Evolutionary conservation across 2,113 vertebrate genomes (phyloP), one percentile per base, ranked within the genome.

Genomic region (Piaya cayana): DNA sequence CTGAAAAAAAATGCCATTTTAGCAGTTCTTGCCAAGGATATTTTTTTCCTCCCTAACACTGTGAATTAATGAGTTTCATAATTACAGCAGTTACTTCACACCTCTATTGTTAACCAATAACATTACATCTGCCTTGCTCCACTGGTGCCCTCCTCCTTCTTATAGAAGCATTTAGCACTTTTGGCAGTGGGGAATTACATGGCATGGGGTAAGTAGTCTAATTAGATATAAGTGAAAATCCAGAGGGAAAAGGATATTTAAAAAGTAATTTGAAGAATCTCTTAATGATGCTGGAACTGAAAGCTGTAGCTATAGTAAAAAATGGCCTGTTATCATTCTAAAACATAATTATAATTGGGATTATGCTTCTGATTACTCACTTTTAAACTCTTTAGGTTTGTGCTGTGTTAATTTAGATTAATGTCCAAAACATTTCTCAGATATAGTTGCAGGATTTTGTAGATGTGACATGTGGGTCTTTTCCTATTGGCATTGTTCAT

Each of bases 41-140:
- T 92, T 93, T 91, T 82, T 91, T 71, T 49, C 27, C 11, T 29
- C n/a, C 53, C 62, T 67, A 86, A 96, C 95, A 97, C 92, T 91
- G 89, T 85, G 80, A 97, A 97, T 98, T 98, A 98, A 98, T 98
- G 98, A 98, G 98, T 97, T 96, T 96, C 93, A 91, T 98, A 98
- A 98, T 98, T 97, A 97, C 64, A 95, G 95, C 97, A 97, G 96
- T 98, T 97, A 97, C 96, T 98, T 98, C 98, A 98, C 98, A 98
- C 98, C 96, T 98, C 97, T 96, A 97, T 98, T 98, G 97, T 98
- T 97, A 98, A 97, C 97, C 93, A 92, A 75, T 97, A 96, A 98
- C 98, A 98, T 98, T 98, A 97, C 98, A 98, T 98, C 98, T 99
- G 98, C 98, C 98, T 98, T 97, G 92, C 92, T 98, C 97, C 91